A percentile compares a stretch with the other conserved stretches of the same genome.
These are phyloP conservation scores for Elgaria multicarinata DNA, from an alignment of 2,113 vertebrate species.

Conservation along the genomic window DNA sequence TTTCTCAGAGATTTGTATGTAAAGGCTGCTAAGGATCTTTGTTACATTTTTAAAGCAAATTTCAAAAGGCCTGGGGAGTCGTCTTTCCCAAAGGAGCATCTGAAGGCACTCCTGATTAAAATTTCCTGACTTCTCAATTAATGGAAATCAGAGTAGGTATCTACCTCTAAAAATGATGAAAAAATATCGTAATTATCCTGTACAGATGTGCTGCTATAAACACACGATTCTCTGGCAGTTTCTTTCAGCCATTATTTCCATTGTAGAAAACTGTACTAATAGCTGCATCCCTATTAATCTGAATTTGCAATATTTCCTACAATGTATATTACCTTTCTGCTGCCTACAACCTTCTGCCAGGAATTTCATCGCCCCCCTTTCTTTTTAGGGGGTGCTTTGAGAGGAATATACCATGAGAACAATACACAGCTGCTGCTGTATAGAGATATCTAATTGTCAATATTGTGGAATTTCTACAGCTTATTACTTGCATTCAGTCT, in stretches of 20 bases:
- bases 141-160: constrained; percentile 68
- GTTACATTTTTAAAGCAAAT: constrained; percentile 49
- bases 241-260: constrained; percentile 68
- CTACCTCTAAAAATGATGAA: constrained; percentile 65
- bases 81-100: constrained; percentile 33
- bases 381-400: constrained; percentile 87
- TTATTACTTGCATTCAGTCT: constrained; percentile 92
- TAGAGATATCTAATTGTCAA: constrained; percentile 92
- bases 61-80: constrained; percentile 37
- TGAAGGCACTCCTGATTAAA: background rate
- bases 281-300: constrained; percentile 80
- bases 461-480: constrained; percentile 90
- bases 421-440: constrained; percentile 90
- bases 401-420: constrained; percentile 87
- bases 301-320: constrained; percentile 81
- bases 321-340: constrained; percentile 85
- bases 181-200: constrained; percentile 66
- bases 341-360: constrained; percentile 86
- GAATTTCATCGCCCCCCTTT: constrained; percentile 54
- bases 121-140: constrained; percentile 54
- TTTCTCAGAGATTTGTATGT: constrained; percentile 35
- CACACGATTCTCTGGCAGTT: constrained; percentile 66
- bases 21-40: constrained; percentile 22
- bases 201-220: constrained; percentile 75
- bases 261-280: constrained; percentile 75